Evolutionary conservation across 2,113 vertebrate species (phyloP), one percentile per base, ranked within the genome.

Genomic region (Paracyprichromis sp.): DNA sequence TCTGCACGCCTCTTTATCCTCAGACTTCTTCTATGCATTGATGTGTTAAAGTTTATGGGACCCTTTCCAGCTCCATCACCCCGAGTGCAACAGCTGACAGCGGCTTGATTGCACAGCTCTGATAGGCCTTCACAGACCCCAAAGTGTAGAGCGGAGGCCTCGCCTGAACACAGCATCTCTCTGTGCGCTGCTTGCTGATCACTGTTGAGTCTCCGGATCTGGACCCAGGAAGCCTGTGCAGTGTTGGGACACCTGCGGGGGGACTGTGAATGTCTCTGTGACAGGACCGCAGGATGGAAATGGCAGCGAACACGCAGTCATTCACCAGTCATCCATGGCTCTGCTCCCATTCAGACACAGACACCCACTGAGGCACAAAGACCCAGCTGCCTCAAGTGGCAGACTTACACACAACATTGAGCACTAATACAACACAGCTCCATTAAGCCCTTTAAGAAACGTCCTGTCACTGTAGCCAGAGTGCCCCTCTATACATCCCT

Each of bases 301-400:
- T 45, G 80, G 85, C 82, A 87, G 88, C 81, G 85, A 86, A 94
- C 89, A 93, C 86, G 92, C 87, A 89, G 88, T 80, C 92, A 95
- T 96, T 95, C 95, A 96, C 95, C 86, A 86, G 85, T 83, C 88
- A 86, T 91, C 92, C 92, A 38, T 95, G 91, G 86, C 94, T 81
- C 61, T 26, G 82, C 87, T 88, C 88, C 93, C 90, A 91, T 93
- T 94, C 92, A 93, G 87, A 91, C 82, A 91, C 84, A 91, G 93
- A 93, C 84, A 92, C 92, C 86, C 93, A 91, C 86, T 90, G 90
- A 91, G 93, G 90, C 80, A 93, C 93, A 95, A 94, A 94, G 84
- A 79, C 86, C 90, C 94, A 95, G 93, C 93, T 96, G 95, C 90
- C 90, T 87, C 71, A 79, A 88, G 83, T 89, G 90, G 83, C 90